A percentile compares a stretch with the other conserved stretches of the same genome.
Conservation (phyloP, 2,888 invertebrate species). For the Enchytraeus crypticus region DNA sequence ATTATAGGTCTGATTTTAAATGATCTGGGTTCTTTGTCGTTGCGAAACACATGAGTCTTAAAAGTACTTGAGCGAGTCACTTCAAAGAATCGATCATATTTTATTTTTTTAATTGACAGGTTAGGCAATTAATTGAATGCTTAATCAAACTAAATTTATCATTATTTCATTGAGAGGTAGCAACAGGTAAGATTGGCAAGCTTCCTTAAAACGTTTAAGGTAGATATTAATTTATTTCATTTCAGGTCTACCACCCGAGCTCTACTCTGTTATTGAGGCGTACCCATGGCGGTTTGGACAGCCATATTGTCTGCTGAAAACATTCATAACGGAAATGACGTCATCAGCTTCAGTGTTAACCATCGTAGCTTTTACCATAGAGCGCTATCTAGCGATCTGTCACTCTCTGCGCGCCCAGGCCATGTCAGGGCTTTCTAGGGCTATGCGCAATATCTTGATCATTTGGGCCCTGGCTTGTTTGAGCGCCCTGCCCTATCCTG, state of each 20-base stretch:
- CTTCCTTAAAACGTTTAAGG: too few relatives aligned
- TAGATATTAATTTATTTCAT: not conserved
- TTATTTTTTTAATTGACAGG: too few relatives aligned
- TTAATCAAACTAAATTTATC: too few relatives aligned
- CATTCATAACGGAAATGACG: conserved; percentile 55
- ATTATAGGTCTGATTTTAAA: too few relatives aligned
- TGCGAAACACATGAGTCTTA: too few relatives aligned
- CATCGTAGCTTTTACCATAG: conserved; percentile 82
- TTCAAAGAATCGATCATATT: too few relatives aligned
- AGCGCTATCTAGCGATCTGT: conserved; percentile 79
- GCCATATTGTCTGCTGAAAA: conserved; percentile 49
- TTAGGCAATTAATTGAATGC: too few relatives aligned
- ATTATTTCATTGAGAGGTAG: too few relatives aligned
- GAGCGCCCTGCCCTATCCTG: conserved; percentile 55
- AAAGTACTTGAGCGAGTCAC: too few relatives aligned
- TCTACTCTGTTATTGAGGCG: conserved; percentile 50
- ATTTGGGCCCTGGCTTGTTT: conserved; percentile 69
- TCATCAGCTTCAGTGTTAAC: conserved; percentile 83
- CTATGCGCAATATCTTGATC: conserved; percentile 65
- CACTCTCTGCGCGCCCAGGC: conserved; percentile 66
- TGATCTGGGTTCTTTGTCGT: too few relatives aligned
- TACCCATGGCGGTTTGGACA: conserved; percentile 49
- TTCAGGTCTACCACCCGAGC: conserved; percentile 49
- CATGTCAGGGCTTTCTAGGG: conserved; percentile 73
- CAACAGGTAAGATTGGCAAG: too few relatives aligned